Conservation (phyloP, 2,113 vertebrate species). For the Megaceryle maxima region DNA sequence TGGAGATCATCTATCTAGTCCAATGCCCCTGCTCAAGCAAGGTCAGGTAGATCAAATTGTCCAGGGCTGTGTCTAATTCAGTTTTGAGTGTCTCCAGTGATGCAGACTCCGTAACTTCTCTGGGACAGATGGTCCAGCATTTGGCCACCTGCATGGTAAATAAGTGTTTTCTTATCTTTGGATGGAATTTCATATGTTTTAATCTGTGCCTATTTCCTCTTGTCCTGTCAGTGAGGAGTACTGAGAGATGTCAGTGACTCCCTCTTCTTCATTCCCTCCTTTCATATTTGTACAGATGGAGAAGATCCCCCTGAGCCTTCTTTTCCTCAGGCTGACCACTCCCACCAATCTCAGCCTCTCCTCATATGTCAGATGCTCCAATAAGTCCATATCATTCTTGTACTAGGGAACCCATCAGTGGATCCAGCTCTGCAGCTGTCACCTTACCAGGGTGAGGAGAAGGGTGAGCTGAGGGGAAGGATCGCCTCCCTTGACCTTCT, state of each 20-base stretch:
- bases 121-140: accelerated
- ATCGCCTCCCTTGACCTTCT: neutral
- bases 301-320: neutral
- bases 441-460: neutral
- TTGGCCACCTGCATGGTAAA: neutral
- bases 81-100: neutral
- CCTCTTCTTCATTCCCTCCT: neutral
- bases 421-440: neutral
- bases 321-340: neutral
- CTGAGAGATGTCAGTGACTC: neutral
- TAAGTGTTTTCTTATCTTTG: neutral
- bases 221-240: neutral
- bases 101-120: neutral
- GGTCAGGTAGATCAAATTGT: neutral
- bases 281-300: neutral
- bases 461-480: neutral
- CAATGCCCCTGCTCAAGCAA: neutral
- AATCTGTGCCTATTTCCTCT: neutral
- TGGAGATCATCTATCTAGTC: neutral
- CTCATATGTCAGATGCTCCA: neutral
- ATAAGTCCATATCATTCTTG: neutral
- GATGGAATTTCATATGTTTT: neutral
- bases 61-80: neutral
- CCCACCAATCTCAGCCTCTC: neutral
- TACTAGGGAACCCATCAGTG: neutral